Base-by-base conservation (phyloP, 2,888 invertebrate species). In the Ceriagrion tenellum region DNA sequence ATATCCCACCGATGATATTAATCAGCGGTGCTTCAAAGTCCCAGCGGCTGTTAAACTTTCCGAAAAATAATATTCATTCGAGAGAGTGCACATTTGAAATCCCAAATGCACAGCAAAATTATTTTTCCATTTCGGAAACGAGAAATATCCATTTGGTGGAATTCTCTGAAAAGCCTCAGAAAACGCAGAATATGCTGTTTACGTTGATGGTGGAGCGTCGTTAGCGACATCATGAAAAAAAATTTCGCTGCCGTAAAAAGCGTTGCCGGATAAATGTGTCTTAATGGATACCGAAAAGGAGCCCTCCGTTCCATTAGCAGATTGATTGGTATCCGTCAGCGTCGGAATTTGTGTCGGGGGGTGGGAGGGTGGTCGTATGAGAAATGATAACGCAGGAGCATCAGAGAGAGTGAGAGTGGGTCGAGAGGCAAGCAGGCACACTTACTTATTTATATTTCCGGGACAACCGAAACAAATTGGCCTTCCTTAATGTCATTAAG, bases 401-500 rank as follows among this genome's bases (percentile, higher is more conserved):
- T 35, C 35, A 69, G 69, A 69, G 69, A n/a, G 69, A n/a, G n/a
- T n/a, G 47, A 47, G 47, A 47, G 47, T 4, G 47, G 47, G 47
- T 2, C 8, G 59, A 59, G 59, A 20, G 20, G 12, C 1, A 59
- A 16, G 59, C 59, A 20, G 59, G 16, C 30, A 10, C 81, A 81
- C 81, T 81, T 35, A 30, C 81, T 81, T 81, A 81, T 30, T 81
- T 81, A 81, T 81, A 35, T 3, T 30, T 81, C 81, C 18, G 0
- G 35, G 81, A 81, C 81, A 81, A 35, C 30, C 81, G 81, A 81
- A 35, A 81, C 81, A 81, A 81, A 81, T 81, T 81, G 81, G 81
- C 0, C 81, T 35, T 81, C 81, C 81, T 81, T 81, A 30, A 81
- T 81, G 81, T 35, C 81, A 81, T 81, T 81, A 35, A 35, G 35